phyloP scores from a whole-genome alignment of 2,113 vertebrate genomes.

The rabbit (Oryctolagus cuniculus) region DNA sequence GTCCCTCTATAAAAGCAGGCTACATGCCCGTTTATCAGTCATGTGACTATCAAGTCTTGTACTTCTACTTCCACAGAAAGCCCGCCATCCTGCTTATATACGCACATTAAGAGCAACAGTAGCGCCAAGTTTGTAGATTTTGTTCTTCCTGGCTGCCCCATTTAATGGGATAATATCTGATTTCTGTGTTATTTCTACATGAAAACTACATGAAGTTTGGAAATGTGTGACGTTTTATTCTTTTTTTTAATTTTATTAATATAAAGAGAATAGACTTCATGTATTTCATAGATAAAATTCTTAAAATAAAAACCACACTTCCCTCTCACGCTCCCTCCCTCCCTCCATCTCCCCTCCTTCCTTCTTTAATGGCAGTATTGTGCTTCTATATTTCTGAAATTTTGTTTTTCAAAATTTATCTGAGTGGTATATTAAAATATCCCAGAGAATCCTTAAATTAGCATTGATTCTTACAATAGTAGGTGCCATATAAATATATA shows the following conservation, averaged over 20 bases:
- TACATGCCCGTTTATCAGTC: not conserved
- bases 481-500: not conserved
- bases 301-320: no score
- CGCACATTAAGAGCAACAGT: slow-evolving; percentile 65
- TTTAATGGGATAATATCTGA: not conserved
- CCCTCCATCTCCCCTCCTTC: no score
- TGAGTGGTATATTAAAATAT: slow-evolving; percentile 2
- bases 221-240: slow-evolving; percentile 46
- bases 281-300: no score
- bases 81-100: slow-evolving; percentile 48
- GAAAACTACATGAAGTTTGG: not conserved
- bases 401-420: slow-evolving; percentile 48
- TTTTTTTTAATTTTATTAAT: not conserved
- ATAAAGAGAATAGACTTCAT: no score
- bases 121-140: not conserved
- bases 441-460: slow-evolving; percentile 10
- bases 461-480: slow-evolving; percentile 13
- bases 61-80: slow-evolving; percentile 57
- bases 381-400: slow-evolving; percentile 34
- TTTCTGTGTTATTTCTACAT: slow-evolving; percentile 21
- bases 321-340: no score
- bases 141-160: not conserved
- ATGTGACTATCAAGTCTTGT: not conserved
- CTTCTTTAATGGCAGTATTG: slow-evolving; percentile 32
- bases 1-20: slow-evolving; percentile 41